phyloP scores from a whole-genome alignment of 2,888 invertebrate species.

The Tetragnatha montana region DNA sequence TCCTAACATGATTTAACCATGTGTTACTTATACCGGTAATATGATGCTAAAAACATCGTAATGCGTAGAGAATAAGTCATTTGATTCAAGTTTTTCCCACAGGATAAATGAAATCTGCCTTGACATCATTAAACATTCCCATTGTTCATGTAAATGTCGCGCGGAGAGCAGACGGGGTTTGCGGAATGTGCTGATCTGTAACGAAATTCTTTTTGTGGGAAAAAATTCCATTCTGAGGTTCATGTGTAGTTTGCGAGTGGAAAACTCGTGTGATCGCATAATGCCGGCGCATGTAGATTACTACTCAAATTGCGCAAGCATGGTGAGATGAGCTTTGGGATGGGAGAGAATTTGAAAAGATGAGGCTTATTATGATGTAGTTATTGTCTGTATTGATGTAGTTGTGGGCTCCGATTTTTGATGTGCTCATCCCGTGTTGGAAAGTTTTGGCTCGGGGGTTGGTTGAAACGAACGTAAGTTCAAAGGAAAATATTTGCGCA shows the following conservation, averaged over 20 bases:
- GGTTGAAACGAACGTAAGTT: too few relatives aligned
- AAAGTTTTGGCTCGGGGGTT: too few relatives aligned
- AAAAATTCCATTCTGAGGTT: background rate
- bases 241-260: background rate
- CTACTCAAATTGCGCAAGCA: background rate
- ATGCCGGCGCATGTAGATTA: background rate
- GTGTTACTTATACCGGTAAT: too few relatives aligned
- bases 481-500: too few relatives aligned
- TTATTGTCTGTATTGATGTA: too few relatives aligned
- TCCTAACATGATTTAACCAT: too few relatives aligned
- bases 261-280: background rate
- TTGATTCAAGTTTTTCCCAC: background rate
- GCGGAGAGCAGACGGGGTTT: background rate
- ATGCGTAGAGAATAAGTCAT: too few relatives aligned
- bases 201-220: background rate
- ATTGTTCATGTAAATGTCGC: background rate
- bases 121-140: background rate
- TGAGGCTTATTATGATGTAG: too few relatives aligned
- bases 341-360: background rate
- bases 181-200: background rate
- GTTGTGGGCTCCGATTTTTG: too few relatives aligned
- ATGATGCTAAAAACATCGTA: too few relatives aligned
- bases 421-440: too few relatives aligned
- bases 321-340: background rate
- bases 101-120: background rate